Base-by-base conservation (phyloP, 1,140 invertebrate species). In the Schmidtea mediterranea region DNA sequence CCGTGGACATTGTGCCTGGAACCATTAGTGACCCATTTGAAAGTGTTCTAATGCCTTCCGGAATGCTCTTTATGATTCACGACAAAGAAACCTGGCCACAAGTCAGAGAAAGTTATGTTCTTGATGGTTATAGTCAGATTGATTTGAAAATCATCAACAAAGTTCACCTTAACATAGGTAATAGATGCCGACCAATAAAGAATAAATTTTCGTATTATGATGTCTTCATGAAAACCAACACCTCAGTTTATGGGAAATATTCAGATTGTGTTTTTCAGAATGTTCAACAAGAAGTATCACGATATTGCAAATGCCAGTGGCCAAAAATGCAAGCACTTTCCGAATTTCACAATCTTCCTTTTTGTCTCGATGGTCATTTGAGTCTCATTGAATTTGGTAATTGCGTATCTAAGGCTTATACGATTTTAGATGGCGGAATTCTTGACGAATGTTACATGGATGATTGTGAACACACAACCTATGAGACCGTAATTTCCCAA, bases 141-240 rank as follows among this genome's bases (percentile, higher is more conserved):
- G 40, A 48, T 13, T 19, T 48, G 13, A 37, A 48, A 21, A 24
- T 48, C 36, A 48, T 23, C 12, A 18, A 40, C 5, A 37, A 21
- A 24, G 18, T 22, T 16, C 46, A 48, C 23, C 15, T 48, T 18
- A 21, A 21, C 5, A 8, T 18, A 6, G 10, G 15, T 2, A 24
- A 24, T 21, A 2, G 19, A 22, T 48, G 46, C 19, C n/a, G 19
- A 23, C 18, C 26, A 10, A 32, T 32, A 6, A 32, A 32, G 10
- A 32, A 32, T 10, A 32, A 32, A 32, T 32, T 32, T 32, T 3
- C 26, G 3, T 32, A 32, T 10, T 32, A 32, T 32, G 26, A 32
- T 32, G 10, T 32, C 10, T 32, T 32, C 10, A 32, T 10, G 10
- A 32, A 32, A 32, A 10, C 10, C 26, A 32, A 32, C 26, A 6